Conservation (phyloP, 2,113 vertebrate genomes). For the Passer domesticus region DNA sequence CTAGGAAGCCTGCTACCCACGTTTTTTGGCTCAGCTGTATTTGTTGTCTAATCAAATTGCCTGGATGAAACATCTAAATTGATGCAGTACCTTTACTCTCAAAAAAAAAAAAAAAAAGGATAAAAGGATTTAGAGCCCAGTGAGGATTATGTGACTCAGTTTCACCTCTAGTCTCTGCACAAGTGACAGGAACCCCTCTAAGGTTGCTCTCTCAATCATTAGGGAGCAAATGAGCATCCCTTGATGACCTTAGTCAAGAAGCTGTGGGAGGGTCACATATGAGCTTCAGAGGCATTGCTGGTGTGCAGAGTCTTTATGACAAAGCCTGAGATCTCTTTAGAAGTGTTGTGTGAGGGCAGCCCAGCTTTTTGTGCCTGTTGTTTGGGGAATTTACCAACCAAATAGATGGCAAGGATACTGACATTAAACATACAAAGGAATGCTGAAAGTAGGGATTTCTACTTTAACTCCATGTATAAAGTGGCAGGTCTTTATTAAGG, state of each 20-base stretch:
- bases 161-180: background rate
- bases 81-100: background rate
- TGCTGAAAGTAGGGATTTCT: background rate
- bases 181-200: background rate
- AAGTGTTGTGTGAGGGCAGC: background rate
- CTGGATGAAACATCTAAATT: background rate
- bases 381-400: background rate
- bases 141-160: background rate
- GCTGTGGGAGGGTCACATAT: background rate
- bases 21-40: background rate
- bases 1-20: background rate
- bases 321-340: background rate
- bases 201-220: background rate
- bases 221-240: background rate
- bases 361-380: background rate
- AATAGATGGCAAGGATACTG: background rate
- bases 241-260: background rate
- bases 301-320: background rate
- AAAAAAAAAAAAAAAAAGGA: background rate
- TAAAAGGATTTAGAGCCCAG: fast-evolving
- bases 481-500: background rate
- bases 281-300: background rate
- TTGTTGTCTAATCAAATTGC: background rate
- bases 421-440: background rate
- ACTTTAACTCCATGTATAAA: background rate